Percentiles rank a stretch among this genome's conserved stretches.
Evolutionary conservation across 2,113 vertebrate species (phyloP).

Genomic region (Pantherophis guttatus): DNA sequence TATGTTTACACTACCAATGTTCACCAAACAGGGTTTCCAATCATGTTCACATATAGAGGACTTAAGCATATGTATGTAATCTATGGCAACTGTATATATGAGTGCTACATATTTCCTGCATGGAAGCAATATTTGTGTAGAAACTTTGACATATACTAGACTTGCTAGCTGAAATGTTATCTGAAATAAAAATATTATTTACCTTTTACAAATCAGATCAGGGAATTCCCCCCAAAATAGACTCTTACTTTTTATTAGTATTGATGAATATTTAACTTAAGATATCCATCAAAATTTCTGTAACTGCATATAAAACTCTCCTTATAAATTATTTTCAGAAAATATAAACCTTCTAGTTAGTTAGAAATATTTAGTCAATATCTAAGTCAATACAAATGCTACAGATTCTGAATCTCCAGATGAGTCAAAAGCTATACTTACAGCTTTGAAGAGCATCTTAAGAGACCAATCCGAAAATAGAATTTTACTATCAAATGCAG

Average conservation of each 20-base stretch:
- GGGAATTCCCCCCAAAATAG: conserved; percentile 22
- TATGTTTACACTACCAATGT: background rate
- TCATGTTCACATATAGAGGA: background rate
- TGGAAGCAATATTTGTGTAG: background rate
- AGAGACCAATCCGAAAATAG: conserved; percentile 38
- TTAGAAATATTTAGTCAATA: conserved; percentile 34
- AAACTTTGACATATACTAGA: background rate
- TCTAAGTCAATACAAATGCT: conserved; percentile 40
- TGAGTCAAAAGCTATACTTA: background rate
- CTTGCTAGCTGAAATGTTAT: background rate
- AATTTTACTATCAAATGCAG: conserved; percentile 19
- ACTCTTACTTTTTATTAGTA: conserved; percentile 24
- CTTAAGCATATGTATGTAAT: background rate
- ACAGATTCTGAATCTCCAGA: background rate
- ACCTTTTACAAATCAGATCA: background rate
- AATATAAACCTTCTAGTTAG: conserved; percentile 53
- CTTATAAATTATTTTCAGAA: conserved; percentile 54
- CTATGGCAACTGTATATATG: background rate
- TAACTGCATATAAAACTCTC: conserved; percentile 48
- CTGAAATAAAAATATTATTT: conserved; percentile 4
- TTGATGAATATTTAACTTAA: conserved; percentile 14
- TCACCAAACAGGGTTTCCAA: background rate
- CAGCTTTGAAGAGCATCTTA: conserved; percentile 24
- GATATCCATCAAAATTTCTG: conserved; percentile 17
- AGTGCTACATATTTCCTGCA: background rate